These are phyloP conservation scores for Plagodis dolabraria DNA, from an alignment of 2,888 invertebrate genomes.

Conservation along the genomic window DNA sequence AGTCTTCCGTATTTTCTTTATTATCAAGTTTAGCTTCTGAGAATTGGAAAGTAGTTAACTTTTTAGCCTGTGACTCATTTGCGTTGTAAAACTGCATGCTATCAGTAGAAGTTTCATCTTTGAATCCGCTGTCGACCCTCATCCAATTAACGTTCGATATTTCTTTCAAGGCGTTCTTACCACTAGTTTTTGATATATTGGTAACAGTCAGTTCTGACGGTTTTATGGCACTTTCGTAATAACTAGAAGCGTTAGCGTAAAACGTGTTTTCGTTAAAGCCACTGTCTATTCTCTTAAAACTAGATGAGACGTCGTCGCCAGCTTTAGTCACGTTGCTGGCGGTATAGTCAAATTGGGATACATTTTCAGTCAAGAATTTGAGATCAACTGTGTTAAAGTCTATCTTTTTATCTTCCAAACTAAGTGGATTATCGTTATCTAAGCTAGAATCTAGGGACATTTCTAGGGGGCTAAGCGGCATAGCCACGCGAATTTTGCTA, in stretches of 20 bases:
- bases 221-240: constrained; percentile 81
- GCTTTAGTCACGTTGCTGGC: constrained; percentile 53
- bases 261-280: constrained; percentile 78
- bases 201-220: constrained; percentile 78
- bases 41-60: constrained; percentile 54
- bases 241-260: constrained; percentile 74
- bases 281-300: constrained; percentile 74
- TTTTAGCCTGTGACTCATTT: constrained; percentile 53
- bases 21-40: constrained; percentile 61
- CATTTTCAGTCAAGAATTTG: constrained; percentile 76
- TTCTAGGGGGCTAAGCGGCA: constrained; percentile 55
- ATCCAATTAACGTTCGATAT: constrained; percentile 78
- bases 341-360: constrained; percentile 61
- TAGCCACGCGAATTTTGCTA: constrained; percentile 70
- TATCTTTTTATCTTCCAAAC: constrained; percentile 73
- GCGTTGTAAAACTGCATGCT: constrained; percentile 65
- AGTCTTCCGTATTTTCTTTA: constrained; percentile 70
- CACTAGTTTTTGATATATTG: constrained; percentile 53
- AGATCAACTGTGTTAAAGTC: constrained; percentile 78
- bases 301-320: constrained; percentile 58
- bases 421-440: constrained; percentile 67
- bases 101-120: constrained; percentile 74
- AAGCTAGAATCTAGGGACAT: constrained; percentile 77
- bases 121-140: constrained; percentile 79
- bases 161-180: constrained; percentile 67